Conservation (phyloP, 2,888 invertebrate species). For the Ormyrus nitidulus region DNA sequence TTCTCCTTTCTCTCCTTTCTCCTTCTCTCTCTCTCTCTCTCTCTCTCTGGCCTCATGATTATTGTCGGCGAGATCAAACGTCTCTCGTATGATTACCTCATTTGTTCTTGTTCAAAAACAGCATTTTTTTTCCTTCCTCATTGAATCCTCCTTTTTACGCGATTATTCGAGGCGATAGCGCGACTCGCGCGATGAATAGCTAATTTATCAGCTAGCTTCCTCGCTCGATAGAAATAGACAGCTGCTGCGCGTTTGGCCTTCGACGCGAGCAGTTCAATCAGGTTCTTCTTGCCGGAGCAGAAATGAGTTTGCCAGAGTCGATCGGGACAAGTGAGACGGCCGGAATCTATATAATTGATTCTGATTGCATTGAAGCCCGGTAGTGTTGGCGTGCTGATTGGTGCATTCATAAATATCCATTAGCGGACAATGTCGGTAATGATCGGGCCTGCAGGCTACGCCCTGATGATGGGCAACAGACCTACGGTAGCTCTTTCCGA, state of each 20-base stretch:
- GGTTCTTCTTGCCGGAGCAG: background rate
- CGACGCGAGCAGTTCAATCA: slow-evolving; percentile 12
- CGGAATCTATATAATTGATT: slow-evolving; percentile 74
- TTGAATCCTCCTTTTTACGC: slow-evolving; percentile 44
- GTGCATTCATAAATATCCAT: slow-evolving; percentile 76
- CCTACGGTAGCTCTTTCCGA: slow-evolving; percentile 65
- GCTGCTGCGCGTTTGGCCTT: background rate
- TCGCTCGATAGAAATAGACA: background rate
- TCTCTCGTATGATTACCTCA: slow-evolving; percentile 54
- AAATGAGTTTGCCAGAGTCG: too few relatives aligned
- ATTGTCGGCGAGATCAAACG: slow-evolving; percentile 57
- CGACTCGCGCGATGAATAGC: slow-evolving; percentile 29
- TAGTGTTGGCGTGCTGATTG: slow-evolving; percentile 74
- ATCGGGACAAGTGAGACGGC: slow-evolving; percentile 9
- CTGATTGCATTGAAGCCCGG: slow-evolving; percentile 75
- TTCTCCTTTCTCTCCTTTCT: slow-evolving; percentile 8
- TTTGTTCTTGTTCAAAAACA: slow-evolving; percentile 56
- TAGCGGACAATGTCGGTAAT: slow-evolving; percentile 75
- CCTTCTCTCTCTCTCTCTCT: background rate
- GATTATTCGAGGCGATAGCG: slow-evolving; percentile 47
- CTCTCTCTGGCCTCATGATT: slow-evolving; percentile 28
- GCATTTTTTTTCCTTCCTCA: slow-evolving; percentile 47
- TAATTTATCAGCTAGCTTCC: slow-evolving; percentile 38
- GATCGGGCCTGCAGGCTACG: slow-evolving; percentile 63
- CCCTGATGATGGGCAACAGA: slow-evolving; percentile 69